Evolutionary conservation across 1,140 invertebrate genomes (phyloP).

Genomic region (Tyrophagus putrescentiae): DNA sequence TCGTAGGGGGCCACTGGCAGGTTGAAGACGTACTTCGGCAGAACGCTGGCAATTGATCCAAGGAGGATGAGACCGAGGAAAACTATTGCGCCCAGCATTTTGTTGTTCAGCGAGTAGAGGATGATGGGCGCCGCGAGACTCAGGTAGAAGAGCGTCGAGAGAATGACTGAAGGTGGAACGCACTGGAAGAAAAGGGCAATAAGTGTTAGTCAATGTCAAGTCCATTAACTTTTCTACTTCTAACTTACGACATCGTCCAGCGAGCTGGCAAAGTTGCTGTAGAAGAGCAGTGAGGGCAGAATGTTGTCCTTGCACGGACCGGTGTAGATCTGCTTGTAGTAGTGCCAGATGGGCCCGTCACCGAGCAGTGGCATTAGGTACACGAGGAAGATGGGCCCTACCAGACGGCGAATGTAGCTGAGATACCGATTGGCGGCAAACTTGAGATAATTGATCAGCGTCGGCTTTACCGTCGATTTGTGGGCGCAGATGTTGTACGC

Average conservation of each 20-base stretch:
- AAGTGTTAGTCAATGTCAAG: background rate
- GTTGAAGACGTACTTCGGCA: background rate
- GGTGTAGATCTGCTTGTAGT: constrained; percentile 7
- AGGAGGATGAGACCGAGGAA: background rate
- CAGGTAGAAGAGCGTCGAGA: constrained; percentile 10
- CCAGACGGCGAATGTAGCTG: background rate
- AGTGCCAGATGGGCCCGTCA: constrained; percentile 19
- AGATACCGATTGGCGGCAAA: constrained; percentile 9
- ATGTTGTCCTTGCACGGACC: constrained; percentile 14
- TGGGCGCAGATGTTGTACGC: constrained; percentile 10
- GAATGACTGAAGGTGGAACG: background rate
- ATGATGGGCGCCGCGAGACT: constrained; percentile 15
- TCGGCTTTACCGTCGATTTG: background rate
- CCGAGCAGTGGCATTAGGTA: constrained; percentile 17
- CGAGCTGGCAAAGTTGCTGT: constrained; percentile 3
- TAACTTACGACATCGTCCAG: constrained; percentile 16
- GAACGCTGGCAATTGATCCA: background rate
- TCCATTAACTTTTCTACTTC: background rate
- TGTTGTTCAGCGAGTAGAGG: constrained; percentile 1
- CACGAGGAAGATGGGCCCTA: constrained; percentile 17
- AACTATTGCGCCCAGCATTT: constrained; percentile 8
- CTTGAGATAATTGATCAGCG: background rate
- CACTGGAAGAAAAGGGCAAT: constrained; percentile 8
- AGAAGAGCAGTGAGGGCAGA: background rate
- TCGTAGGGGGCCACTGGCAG: constrained; percentile 10